Evolutionary conservation across 2,888 invertebrate species (phyloP).

Genomic region (Ypsolopha scabrella): DNA sequence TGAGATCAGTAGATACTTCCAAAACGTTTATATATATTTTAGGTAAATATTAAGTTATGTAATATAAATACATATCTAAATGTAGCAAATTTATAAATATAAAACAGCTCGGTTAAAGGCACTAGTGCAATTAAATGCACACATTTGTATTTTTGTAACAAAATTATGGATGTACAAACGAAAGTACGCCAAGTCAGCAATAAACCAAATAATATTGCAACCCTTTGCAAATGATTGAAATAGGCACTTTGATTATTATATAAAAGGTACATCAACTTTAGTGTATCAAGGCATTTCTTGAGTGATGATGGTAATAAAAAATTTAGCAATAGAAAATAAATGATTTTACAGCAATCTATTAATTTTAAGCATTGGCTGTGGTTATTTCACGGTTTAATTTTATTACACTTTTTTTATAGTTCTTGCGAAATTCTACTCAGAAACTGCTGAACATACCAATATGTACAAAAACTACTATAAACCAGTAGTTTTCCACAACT

Average conservation of each 20-base stretch:
- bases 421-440: not conserved
- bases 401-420: constrained; percentile 19
- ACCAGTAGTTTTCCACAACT: too few species aligned
- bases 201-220: not conserved
- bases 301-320: too few species aligned
- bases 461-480: too few species aligned
- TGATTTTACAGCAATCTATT: not conserved
- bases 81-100: not conserved
- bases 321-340: too few species aligned
- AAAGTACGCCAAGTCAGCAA: too few species aligned
- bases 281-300: too few species aligned
- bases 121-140: constrained; percentile 2
- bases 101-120: constrained; percentile 12
- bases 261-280: too few species aligned
- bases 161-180: too few species aligned
- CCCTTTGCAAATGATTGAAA: not conserved
- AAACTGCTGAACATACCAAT: too few species aligned
- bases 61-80: too few species aligned
- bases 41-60: too few species aligned
- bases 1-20: constrained; percentile 55
- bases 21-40: constrained; percentile 2
- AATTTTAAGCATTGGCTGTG: constrained; percentile 12
- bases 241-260: constrained; percentile 25
- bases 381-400: constrained; percentile 51
- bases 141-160: too few species aligned